Evolutionary conservation across 2,888 invertebrate genomes (phyloP).

Genomic region (Lepas anatifera): DNA sequence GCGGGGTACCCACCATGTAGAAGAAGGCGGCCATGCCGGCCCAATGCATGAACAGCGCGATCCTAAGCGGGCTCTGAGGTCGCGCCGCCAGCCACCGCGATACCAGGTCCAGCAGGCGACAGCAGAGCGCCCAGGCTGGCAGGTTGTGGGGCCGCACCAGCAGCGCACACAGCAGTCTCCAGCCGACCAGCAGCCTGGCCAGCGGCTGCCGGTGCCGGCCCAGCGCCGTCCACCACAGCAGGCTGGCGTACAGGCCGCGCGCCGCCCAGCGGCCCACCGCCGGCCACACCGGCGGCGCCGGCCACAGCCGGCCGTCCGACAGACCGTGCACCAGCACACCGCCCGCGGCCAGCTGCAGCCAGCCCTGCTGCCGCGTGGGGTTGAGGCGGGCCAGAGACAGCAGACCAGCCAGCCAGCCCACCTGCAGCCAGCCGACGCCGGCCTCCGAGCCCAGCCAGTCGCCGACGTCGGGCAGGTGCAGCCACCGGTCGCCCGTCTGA

Average conservation of each 20-base stretch:
- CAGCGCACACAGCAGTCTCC: conserved; percentile 40
- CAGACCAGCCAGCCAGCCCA: conserved; percentile 8
- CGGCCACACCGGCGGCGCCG: neutral
- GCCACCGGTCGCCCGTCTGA: conserved; percentile 78
- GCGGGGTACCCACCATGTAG: conserved; percentile 2
- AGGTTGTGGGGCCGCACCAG: conserved; percentile 62
- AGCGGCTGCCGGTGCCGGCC: neutral
- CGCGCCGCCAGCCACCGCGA: neutral
- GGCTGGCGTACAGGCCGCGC: neutral
- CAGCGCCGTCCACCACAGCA: neutral
- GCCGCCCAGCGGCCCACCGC: conserved; percentile 11
- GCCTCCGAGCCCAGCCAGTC: conserved; percentile 48
- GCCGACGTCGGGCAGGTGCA: conserved; percentile 58
- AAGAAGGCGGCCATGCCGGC: conserved; percentile 22
- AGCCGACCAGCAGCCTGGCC: neutral
- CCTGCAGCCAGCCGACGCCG: conserved; percentile 5
- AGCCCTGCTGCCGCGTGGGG: neutral
- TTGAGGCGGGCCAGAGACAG: conserved; percentile 1
- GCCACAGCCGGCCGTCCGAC: neutral
- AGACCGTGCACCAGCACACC: neutral
- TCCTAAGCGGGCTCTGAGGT: neutral
- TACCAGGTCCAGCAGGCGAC: neutral
- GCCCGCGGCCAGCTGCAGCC: neutral
- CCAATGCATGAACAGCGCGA: neutral
- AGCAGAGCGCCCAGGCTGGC: neutral